Evolutionary conservation across 1,140 invertebrate species (phyloP), one percentile per base, ranked within the genome.

Genomic region (Zaprionus lachaisei): DNA sequence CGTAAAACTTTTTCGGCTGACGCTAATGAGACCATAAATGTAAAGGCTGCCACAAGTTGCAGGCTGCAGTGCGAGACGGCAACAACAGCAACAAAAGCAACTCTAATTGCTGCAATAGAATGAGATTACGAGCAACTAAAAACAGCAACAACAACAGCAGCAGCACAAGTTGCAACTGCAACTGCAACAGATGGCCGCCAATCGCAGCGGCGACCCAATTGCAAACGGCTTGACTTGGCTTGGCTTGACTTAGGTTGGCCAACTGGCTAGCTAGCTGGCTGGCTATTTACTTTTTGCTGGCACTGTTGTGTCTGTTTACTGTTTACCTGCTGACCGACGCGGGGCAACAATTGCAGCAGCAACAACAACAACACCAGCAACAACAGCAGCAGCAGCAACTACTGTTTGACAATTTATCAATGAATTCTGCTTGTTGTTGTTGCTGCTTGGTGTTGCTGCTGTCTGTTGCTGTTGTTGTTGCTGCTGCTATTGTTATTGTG

Each of bases 361-460:
- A 66, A 60, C 17, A 47, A 51, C 34, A 51, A 26, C 34, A 44
- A 3, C 15, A 34, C 0, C 22, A 26, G 26, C 28, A 63, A 38
- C 79, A 79, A 61, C 57, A 79, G 49, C 72, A 72, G 28, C 41
- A 51, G 20, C 47, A 17, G n/a, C 70, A 66, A 82, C 81, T 79
- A 85, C 85, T 81, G 84, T 84, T 89, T 90, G 79, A 90, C 85
- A 90, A 91, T 90, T 90, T 90, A 89, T 89, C 84, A 89, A 84
- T 89, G 81, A 76, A 89, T 72, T n/a, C n/a, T n/a, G n/a, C n/a
- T 20, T 20, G 20, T 20, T 20, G 62, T 58, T 63, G 37, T 56
- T 56, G 68, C 55, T 54, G 62, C 58, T 51, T 65, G 73, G 37
- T 60, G 51, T n/a, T 24, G 17, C 22, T 57, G 62, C 24, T 64